Conservation (phyloP, 2,888 invertebrate species). For the Mesorhabditis spiculigera region DNA sequence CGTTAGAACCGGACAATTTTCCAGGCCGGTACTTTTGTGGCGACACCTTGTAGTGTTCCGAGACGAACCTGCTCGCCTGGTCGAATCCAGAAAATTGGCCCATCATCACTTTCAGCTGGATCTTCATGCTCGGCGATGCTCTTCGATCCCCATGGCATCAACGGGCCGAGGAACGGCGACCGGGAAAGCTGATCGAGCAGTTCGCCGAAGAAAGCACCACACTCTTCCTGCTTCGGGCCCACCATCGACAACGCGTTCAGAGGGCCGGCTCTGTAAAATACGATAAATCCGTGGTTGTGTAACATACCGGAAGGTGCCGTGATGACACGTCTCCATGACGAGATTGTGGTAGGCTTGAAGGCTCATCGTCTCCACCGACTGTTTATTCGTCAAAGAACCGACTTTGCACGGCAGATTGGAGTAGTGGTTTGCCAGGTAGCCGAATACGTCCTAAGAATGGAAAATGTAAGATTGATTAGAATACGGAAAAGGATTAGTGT, state of each 20-base stretch:
- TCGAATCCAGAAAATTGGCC: constrained; percentile 94
- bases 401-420: constrained; percentile 85
- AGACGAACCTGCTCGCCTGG: constrained; percentile 96
- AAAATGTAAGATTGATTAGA: neutral
- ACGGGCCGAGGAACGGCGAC: constrained; percentile 80
- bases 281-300: constrained; percentile 68
- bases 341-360: constrained; percentile 71
- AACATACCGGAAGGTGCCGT: constrained; percentile 70
- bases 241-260: constrained; percentile 92
- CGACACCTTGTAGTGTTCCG: too few relatives aligned
- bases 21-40: too few relatives aligned
- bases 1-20: too few relatives aligned
- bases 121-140: constrained; percentile 11
- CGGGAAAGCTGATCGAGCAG: constrained; percentile 66
- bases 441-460: constrained; percentile 77
- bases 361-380: constrained; percentile 88
- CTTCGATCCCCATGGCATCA: constrained; percentile 97
- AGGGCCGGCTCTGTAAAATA: constrained; percentile 88
- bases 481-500: neutral
- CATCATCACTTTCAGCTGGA: constrained; percentile 83
- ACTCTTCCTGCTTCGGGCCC: constrained; percentile 91
- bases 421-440: constrained; percentile 79
- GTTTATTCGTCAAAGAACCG: constrained; percentile 81
- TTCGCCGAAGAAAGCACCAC: constrained; percentile 85
- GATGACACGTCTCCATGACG: constrained; percentile 76